Evolutionary conservation across 92 coral and sea anemone genomes (phyloP), one percentile per base, ranked within the genome.

Genomic region (Phenganax subtilis): DNA sequence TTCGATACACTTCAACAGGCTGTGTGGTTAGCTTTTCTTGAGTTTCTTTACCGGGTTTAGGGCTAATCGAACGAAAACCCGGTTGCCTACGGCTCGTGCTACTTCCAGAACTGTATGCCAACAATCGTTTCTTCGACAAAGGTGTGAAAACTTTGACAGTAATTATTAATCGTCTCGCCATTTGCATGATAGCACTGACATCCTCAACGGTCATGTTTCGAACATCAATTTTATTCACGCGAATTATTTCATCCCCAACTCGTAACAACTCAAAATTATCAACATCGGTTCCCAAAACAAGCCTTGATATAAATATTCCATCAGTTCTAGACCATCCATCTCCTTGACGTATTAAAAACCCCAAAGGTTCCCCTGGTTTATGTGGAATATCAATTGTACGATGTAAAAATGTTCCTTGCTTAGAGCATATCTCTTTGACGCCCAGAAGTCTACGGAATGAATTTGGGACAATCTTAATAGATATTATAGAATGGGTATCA

Each of bases 321-420:
- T 96, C 96, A 7, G 89, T 92, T 8, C 97, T 87, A 30, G 93
- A 93, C 99, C 99, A 96, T 10, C 99, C 99, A 75, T 96, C 99
- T 59, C 99, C 99, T 75, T 96, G 99, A 11, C 99, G 99, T 85
- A 96, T 96, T 86, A 92, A 96, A 96, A 96, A 96, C 14, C 99
- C 99, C 55, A 96, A 84, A 17, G 99, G 85, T 65, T 92, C 99
- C 6, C 99, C 99, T 57, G 99, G 99, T 64, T 96, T 92, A 69
- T 97, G 92, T 55, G 91, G 91, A 7, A 96, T 85, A 76, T 96
- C 99, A 72, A 96, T 89, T 72, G 93, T 90, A 69, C 99, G 89
- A 80, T 96, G 99, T 62, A 96, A 81, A 84, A 96, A 96, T 8
- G 97, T 96, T 14, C 99, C 99, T 76, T 96, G 92, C 79, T 96